These are phyloP conservation scores for Bacillus rossius DNA, from an alignment of 1,140 invertebrate species.

Conservation along the genomic window DNA sequence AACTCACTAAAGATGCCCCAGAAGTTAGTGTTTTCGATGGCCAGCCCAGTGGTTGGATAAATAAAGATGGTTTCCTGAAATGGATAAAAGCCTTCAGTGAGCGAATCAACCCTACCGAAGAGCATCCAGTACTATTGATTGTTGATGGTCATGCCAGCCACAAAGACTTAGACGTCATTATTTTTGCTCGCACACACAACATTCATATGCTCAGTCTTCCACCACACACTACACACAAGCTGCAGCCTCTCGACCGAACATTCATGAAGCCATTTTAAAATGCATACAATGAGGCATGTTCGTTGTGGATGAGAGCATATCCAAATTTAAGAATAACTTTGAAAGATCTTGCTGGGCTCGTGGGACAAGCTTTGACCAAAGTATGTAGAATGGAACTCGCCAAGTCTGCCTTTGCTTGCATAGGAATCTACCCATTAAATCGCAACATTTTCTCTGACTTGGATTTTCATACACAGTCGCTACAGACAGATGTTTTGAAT, in stretches of 20 bases:
- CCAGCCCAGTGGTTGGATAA: constrained; percentile 17
- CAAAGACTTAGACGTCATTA: constrained; percentile 30
- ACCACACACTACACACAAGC: constrained; percentile 34
- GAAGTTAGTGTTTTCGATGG: constrained; percentile 16
- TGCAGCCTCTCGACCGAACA: constrained; percentile 41
- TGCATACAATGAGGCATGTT: constrained; percentile 20
- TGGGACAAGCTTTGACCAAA: constrained; percentile 13
- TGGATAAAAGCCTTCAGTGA: constrained; percentile 30
- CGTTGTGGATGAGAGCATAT: too few species aligned
- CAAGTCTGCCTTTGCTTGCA: constrained; percentile 7
- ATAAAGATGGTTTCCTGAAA: constrained; percentile 21
- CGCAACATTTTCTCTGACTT: constrained; percentile 10
- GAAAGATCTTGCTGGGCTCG: constrained; percentile 8
- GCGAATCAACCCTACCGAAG: constrained; percentile 24
- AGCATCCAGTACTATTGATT: constrained; percentile 29
- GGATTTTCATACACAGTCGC: background rate
- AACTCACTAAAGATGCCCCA: constrained; percentile 15
- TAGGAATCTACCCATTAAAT: constrained; percentile 5
- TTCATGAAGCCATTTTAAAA: constrained; percentile 36
- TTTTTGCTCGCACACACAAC: background rate
- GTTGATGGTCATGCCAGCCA: constrained; percentile 33
- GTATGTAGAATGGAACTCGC: constrained; percentile 33
- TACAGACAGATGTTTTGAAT: too few species aligned
- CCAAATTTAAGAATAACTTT: background rate
- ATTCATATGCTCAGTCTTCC: constrained; percentile 21